phyloP scores from a whole-genome alignment of 1,140 invertebrate genomes.

The Rhopalosiphum maidis region DNA sequence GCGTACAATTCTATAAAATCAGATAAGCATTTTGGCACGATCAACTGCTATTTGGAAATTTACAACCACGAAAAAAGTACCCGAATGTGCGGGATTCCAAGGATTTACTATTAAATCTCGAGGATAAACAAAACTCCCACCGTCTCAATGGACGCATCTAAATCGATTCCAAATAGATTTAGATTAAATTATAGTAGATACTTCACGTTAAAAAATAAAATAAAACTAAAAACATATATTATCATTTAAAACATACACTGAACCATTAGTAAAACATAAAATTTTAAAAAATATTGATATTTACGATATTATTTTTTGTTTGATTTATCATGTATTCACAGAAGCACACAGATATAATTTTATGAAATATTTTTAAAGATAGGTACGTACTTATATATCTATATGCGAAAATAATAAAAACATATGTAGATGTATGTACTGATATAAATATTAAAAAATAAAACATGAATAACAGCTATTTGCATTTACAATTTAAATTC shows the following conservation, averaged over 20 bases:
- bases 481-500: not conserved
- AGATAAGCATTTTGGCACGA: slow-evolving; percentile 28
- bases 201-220: no score
- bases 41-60: not conserved
- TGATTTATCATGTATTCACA: not conserved
- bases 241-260: no score
- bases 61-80: not conserved
- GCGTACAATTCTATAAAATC: not conserved
- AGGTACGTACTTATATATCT: not conserved
- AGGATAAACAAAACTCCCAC: not conserved
- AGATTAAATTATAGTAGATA: not conserved
- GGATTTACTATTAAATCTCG: not conserved
- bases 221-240: not conserved
- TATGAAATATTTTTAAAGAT: not conserved
- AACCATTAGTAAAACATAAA: no score
- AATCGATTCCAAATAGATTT: not conserved
- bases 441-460: not conserved
- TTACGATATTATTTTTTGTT: not conserved
- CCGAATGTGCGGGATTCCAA: not conserved
- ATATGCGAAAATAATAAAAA: not conserved
- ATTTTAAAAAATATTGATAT: not conserved
- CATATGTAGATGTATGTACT: not conserved
- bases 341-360: not conserved
- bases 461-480: not conserved
- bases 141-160: not conserved